Percentiles rank a stretch among this genome's conserved stretches.
Evolutionary conservation across 2,888 invertebrate genomes (phyloP).

Genomic region (Noctuana brunneofusca): DNA sequence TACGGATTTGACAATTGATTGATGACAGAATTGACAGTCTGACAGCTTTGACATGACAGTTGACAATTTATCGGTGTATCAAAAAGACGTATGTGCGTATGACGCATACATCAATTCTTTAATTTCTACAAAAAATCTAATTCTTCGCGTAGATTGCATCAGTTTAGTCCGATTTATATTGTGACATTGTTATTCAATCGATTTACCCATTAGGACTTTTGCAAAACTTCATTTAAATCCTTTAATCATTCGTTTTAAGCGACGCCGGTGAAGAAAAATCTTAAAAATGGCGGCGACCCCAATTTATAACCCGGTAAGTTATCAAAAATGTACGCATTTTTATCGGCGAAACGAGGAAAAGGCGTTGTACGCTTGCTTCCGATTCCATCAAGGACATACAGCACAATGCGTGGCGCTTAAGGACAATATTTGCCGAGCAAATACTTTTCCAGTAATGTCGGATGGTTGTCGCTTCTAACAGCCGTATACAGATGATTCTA

Average conservation of each 20-base stretch:
- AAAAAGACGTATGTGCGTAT: too few species aligned
- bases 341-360: conserved; percentile 37
- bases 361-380: conserved; percentile 42
- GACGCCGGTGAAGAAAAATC: conserved; percentile 3
- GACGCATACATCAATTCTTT: too few species aligned
- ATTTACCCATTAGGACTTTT: neutral
- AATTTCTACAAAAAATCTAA: too few species aligned
- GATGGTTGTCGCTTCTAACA: neutral
- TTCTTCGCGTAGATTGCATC: neutral
- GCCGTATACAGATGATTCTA: neutral
- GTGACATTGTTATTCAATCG: neutral
- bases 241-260: neutral
- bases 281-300: conserved; percentile 63
- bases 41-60: too few species aligned
- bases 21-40: too few species aligned
- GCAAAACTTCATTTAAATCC: neutral
- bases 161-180: neutral
- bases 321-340: conserved; percentile 34
- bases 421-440: conserved; percentile 8
- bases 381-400: conserved; percentile 62
- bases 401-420: neutral
- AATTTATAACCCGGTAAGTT: conserved; percentile 72
- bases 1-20: too few species aligned
- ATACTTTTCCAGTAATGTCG: neutral
- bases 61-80: too few species aligned